Conservation (phyloP, 2,113 vertebrate genomes). For the Mellivora capensis region DNA sequence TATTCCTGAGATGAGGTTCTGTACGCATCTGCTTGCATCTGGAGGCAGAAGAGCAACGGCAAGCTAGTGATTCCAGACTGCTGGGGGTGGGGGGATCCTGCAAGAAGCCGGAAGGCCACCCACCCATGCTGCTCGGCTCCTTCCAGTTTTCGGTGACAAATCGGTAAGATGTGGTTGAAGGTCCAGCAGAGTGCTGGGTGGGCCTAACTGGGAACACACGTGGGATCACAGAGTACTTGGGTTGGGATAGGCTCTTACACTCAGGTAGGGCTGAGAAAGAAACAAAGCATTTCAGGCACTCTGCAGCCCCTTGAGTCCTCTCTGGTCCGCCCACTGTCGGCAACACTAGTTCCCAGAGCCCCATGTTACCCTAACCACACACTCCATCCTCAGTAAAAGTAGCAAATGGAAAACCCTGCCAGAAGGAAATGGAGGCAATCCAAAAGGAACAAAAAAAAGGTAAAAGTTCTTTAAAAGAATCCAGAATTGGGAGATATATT, state of each 20-base stretch:
- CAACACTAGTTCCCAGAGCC: background rate
- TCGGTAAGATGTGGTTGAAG: fast-evolving
- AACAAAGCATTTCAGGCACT: background rate
- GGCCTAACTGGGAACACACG: background rate
- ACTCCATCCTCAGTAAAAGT: background rate
- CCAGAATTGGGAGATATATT: background rate
- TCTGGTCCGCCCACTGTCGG: background rate
- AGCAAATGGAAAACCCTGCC: background rate
- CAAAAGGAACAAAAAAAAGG: background rate
- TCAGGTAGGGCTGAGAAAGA: background rate
- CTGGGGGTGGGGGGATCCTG: background rate
- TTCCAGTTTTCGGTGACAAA: background rate
- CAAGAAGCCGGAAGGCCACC: background rate
- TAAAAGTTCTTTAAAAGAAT: background rate
- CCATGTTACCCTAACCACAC: background rate
- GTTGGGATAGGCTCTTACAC: background rate
- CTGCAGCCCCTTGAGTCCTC: background rate
- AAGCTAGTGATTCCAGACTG: background rate
- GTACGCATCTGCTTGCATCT: background rate
- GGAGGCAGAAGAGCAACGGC: background rate
- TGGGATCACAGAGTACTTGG: fast-evolving
- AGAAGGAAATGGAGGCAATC: background rate
- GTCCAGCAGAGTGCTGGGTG: background rate
- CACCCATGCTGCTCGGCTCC: fast-evolving
- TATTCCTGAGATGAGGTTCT: background rate